A percentile compares a stretch with the other conserved stretches of the same genome.
Evolutionary conservation across 53 echinoderm and acorn worm species (phyloP).

Genomic region (Stichopus horrens): DNA sequence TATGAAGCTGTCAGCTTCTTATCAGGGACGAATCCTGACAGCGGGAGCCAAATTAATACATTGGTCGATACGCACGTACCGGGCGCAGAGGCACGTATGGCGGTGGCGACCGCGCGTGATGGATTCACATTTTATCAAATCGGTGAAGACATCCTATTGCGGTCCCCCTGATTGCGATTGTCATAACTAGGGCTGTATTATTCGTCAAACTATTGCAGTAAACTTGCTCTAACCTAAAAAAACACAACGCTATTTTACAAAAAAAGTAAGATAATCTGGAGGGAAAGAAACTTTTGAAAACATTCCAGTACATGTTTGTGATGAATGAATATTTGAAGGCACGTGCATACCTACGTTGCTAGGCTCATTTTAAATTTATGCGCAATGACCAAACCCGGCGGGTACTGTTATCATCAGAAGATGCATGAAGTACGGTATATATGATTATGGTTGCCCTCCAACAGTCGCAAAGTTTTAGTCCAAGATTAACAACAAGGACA

Average conservation of each 20-base stretch:
- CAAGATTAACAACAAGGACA: too few relatives aligned
- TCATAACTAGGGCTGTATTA: conserved; percentile 14
- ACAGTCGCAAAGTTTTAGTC: too few relatives aligned
- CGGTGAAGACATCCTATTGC: not conserved
- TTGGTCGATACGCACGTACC: not conserved
- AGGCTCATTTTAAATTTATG: too few relatives aligned
- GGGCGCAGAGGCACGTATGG: conserved; percentile 25
- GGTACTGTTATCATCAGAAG: too few relatives aligned
- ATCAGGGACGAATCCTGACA: not conserved
- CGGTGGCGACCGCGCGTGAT: conserved; percentile 29
- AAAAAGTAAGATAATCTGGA: not conserved
- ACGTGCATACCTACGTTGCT: too few relatives aligned
- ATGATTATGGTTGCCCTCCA: too few relatives aligned
- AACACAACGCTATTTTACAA: not conserved
- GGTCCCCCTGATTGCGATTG: not conserved
- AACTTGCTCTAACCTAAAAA: not conserved
- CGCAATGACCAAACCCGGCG: too few relatives aligned
- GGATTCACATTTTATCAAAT: not conserved
- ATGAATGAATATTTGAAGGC: too few relatives aligned
- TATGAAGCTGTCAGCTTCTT: conserved; percentile 6
- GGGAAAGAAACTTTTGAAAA: too few relatives aligned
- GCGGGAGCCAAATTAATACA: conserved; percentile 26
- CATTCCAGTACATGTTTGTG: too few relatives aligned
- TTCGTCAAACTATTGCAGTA: not conserved
- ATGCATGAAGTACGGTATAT: too few relatives aligned